Percentiles rank a stretch among this genome's conserved stretches.
Evolutionary conservation across 2,113 vertebrate species (phyloP).

Genomic region (Mus spicilegus): DNA sequence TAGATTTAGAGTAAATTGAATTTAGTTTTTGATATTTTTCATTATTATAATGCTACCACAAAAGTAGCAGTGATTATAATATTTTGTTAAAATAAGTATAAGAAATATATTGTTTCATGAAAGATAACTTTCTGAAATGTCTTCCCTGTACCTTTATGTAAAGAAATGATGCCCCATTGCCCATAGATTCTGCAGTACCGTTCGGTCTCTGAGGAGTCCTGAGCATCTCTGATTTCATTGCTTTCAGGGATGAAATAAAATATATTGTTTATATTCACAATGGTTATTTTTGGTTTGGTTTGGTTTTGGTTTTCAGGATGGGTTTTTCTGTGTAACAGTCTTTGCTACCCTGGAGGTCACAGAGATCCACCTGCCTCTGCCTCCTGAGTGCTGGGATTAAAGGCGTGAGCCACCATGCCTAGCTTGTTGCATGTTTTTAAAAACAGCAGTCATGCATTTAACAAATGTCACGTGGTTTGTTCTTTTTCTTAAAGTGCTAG

Average conservation of each 20-base stretch:
- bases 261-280: slow-evolving; percentile 83
- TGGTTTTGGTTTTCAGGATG: too few species aligned
- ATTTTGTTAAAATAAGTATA: slow-evolving; percentile 74
- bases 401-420: too few species aligned
- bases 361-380: too few species aligned
- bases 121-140: slow-evolving; percentile 56
- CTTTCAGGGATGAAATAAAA: slow-evolving; percentile 85
- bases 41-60: slow-evolving; percentile 63
- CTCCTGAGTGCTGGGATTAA: too few species aligned
- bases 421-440: background rate
- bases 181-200: slow-evolving; percentile 63
- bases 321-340: too few species aligned
- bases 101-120: slow-evolving; percentile 75
- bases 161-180: slow-evolving; percentile 57
- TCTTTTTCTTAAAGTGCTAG: background rate
- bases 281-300: slow-evolving; percentile 26
- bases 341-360: too few species aligned
- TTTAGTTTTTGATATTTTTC: slow-evolving; percentile 73
- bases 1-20: slow-evolving; percentile 72
- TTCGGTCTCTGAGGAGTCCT: slow-evolving; percentile 60
- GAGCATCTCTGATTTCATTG: slow-evolving; percentile 72
- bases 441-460: slow-evolving; percentile 11
- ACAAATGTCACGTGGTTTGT: background rate
- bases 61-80: slow-evolving; percentile 63
- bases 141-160: slow-evolving; percentile 59